Conservation (phyloP, 2,888 invertebrate genomes). For the Habroteleia sp. region DNA sequence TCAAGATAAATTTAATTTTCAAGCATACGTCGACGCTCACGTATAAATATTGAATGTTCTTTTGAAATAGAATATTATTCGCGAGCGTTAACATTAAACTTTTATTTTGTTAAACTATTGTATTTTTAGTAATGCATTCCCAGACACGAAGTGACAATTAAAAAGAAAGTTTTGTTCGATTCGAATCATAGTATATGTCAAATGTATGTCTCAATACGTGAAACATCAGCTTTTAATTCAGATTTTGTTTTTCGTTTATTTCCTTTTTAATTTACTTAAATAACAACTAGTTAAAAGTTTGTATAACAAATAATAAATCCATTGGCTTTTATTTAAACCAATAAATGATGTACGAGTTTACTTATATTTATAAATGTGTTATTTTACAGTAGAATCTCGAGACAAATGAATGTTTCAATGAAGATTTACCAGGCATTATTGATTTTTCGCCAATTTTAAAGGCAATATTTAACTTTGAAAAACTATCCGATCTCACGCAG, state of each 20-base stretch:
- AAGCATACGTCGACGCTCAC: conserved; percentile 9
- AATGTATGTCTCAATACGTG: conserved; percentile 16
- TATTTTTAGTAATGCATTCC: conserved; percentile 24
- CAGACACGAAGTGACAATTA: conserved; percentile 12
- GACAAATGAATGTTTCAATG: conserved; percentile 27
- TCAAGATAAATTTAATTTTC: conserved; percentile 9
- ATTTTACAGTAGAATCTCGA: conserved; percentile 52
- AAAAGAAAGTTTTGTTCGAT: conserved; percentile 26
- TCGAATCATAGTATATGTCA: conserved; percentile 9
- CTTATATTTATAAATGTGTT: conserved; percentile 44
- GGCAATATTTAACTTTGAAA: no score
- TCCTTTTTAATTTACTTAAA: conserved; percentile 21
- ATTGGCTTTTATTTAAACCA: conserved; percentile 38
- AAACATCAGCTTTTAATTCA: conserved; percentile 27
- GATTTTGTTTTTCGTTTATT: conserved; percentile 1
- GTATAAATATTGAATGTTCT: conserved; percentile 6
- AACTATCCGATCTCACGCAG: no score
- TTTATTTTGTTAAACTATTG: neutral
- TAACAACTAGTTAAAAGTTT: conserved; percentile 56
- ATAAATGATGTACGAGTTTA: conserved; percentile 45
- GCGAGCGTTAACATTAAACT: neutral
- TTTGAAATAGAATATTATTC: neutral
- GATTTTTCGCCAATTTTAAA: no score
- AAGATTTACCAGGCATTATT: no score
- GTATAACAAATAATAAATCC: conserved; percentile 59